Percentiles rank a stretch among this genome's conserved stretches.
These are phyloP conservation scores for Condylostylus longicornis DNA, from an alignment of 1,140 invertebrate genomes.

Conservation along the genomic window DNA sequence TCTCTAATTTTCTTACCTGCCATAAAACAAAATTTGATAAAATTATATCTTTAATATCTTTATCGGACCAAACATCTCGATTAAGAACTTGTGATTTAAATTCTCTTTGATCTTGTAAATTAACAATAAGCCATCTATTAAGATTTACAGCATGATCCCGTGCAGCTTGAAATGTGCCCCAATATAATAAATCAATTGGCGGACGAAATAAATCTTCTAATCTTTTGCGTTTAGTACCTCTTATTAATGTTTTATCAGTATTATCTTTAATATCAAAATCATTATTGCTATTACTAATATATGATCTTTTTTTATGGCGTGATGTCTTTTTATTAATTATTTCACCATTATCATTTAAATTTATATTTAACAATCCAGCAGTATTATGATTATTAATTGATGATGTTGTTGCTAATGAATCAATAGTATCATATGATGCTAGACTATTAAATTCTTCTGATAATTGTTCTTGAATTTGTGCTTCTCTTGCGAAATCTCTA, in stretches of 20 bases:
- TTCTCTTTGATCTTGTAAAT: constrained; percentile 60
- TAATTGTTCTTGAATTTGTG: constrained; percentile 25
- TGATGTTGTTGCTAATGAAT: constrained; percentile 7
- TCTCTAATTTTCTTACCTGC: constrained; percentile 41
- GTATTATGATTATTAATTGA: constrained; percentile 10
- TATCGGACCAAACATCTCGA: constrained; percentile 60
- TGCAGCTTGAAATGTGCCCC: constrained; percentile 50
- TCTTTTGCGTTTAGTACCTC: constrained; percentile 24
- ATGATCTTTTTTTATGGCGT: constrained; percentile 12
- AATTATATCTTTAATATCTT: constrained; percentile 47
- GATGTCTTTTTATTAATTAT: too few species aligned
- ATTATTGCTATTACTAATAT: constrained; percentile 7
- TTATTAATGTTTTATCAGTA: not conserved
- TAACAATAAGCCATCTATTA: constrained; percentile 61
- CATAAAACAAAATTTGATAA: constrained; percentile 62
- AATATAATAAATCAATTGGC: constrained; percentile 53
- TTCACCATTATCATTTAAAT: too few species aligned
- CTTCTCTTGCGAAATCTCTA: constrained; percentile 26
- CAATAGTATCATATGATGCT: constrained; percentile 14
- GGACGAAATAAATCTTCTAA: constrained; percentile 62
- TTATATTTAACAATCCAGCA: too few species aligned
- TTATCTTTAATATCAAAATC: not conserved
- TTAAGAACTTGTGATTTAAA: constrained; percentile 61
- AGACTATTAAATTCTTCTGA: constrained; percentile 17
- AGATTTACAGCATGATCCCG: constrained; percentile 41